These are phyloP conservation scores for Cephus sareptanus DNA, from an alignment of 2,888 invertebrate species.

Conservation along the genomic window DNA sequence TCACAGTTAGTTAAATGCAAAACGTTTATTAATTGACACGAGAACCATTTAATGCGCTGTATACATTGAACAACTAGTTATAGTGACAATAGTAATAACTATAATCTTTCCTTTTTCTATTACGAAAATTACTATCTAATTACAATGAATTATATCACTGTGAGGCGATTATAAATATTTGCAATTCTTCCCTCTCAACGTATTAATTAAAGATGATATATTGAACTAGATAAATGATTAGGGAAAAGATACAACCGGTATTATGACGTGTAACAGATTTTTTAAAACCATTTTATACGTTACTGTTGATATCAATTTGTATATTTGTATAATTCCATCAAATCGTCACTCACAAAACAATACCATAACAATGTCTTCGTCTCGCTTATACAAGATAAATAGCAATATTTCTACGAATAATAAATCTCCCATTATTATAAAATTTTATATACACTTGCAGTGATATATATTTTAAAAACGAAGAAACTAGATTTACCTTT, in stretches of 20 bases:
- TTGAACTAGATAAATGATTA: background rate
- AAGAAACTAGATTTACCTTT: background rate
- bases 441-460: background rate
- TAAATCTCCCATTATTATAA: background rate
- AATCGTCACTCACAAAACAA: background rate
- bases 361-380: background rate
- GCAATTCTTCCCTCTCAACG: background rate
- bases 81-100: background rate
- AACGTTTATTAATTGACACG: background rate
- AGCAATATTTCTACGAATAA: background rate
- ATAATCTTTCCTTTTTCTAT: background rate
- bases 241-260: background rate
- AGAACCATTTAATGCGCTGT: background rate
- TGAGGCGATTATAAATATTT: background rate
- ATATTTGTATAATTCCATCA: background rate
- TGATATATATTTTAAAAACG: background rate
- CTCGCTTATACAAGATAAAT: background rate
- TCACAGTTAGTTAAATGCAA: slow-evolving; percentile 25
- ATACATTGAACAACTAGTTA: background rate
- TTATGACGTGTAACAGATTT: background rate
- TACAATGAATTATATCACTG: background rate
- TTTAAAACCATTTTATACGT: background rate
- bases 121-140: background rate
- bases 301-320: background rate
- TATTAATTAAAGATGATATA: background rate